Percentiles rank a stretch among this genome's conserved stretches.
Conservation (phyloP, 1,140 invertebrate species). For the Pseudomyrmex gracilis region DNA sequence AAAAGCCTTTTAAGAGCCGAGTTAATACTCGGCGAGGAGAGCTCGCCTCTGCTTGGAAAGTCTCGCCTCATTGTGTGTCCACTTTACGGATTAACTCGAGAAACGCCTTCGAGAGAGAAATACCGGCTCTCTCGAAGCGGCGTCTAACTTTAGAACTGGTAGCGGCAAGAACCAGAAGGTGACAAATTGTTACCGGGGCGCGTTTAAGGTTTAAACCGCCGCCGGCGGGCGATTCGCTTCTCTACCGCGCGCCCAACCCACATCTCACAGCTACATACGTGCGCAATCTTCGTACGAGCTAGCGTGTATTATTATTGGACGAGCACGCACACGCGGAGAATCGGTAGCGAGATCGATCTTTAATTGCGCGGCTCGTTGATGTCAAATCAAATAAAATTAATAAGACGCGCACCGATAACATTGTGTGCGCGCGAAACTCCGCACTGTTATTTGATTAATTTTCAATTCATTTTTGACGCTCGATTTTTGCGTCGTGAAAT, state of each 20-base stretch:
- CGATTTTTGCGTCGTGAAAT: constrained; percentile 38
- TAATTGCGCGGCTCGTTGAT: background rate
- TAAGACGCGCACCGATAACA: no score
- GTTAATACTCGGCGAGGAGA: background rate
- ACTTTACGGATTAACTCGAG: constrained; percentile 7
- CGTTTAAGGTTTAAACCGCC: constrained; percentile 33
- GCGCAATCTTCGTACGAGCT: constrained; percentile 24
- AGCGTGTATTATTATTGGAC: constrained; percentile 10
- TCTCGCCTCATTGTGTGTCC: constrained; percentile 1
- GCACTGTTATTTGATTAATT: no score
- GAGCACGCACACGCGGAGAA: background rate
- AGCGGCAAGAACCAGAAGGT: constrained; percentile 57
- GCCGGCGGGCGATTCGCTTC: constrained; percentile 55
- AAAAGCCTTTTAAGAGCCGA: no score
- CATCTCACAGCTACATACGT: background rate
- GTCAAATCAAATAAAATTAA: no score
- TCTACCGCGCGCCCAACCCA: background rate
- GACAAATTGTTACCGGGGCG: constrained; percentile 55
- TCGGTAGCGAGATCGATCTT: no score
- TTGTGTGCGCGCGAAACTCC: no score
- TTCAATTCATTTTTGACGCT: no score
- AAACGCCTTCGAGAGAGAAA: background rate
- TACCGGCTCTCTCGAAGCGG: constrained; percentile 26
- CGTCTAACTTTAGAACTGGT: constrained; percentile 66
- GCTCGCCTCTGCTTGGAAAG: background rate